Evolutionary conservation across 2,888 invertebrate species (phyloP).

Genomic region (Amblyjoppa fuscipennis): DNA sequence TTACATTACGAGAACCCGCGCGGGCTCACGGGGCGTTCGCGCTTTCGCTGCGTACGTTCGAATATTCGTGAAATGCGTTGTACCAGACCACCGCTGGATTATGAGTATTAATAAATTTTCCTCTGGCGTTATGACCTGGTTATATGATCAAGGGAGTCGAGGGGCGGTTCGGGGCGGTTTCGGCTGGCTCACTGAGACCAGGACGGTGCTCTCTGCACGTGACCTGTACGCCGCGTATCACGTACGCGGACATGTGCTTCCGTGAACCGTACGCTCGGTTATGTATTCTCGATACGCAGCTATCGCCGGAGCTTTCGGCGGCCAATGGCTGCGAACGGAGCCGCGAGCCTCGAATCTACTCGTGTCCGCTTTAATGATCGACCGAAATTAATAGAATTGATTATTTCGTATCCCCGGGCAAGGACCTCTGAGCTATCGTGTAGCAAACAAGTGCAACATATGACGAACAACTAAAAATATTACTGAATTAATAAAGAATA

Average conservation of each 20-base stretch:
- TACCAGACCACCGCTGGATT: constrained; percentile 67
- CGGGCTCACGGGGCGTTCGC: constrained; percentile 10
- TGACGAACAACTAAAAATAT: too few relatives aligned
- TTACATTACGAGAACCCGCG: constrained; percentile 70
- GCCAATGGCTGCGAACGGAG: neutral
- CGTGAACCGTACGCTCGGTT: neutral
- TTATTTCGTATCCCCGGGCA: too few relatives aligned
- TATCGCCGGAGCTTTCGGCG: neutral
- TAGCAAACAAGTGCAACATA: too few relatives aligned
- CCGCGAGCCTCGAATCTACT: neutral
- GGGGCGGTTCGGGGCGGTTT: neutral
- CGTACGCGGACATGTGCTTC: constrained; percentile 10
- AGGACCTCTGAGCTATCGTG: too few relatives aligned
- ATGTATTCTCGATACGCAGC: neutral
- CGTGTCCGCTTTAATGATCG: too few relatives aligned
- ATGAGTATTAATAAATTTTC: constrained; percentile 76
- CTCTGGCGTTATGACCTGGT: constrained; percentile 55
- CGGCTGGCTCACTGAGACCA: constrained; percentile 3
- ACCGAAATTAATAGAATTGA: too few relatives aligned
- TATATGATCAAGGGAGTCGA: neutral
- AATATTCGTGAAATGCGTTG: constrained; percentile 66
- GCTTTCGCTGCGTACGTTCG: constrained; percentile 54
- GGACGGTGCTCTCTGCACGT: neutral
- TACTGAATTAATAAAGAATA: too few relatives aligned
- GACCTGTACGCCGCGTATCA: constrained; percentile 1